A percentile compares a stretch with the other conserved stretches of the same genome.
Evolutionary conservation across 2,113 vertebrate species (phyloP).

Genomic region (Noctilio leporinus): DNA sequence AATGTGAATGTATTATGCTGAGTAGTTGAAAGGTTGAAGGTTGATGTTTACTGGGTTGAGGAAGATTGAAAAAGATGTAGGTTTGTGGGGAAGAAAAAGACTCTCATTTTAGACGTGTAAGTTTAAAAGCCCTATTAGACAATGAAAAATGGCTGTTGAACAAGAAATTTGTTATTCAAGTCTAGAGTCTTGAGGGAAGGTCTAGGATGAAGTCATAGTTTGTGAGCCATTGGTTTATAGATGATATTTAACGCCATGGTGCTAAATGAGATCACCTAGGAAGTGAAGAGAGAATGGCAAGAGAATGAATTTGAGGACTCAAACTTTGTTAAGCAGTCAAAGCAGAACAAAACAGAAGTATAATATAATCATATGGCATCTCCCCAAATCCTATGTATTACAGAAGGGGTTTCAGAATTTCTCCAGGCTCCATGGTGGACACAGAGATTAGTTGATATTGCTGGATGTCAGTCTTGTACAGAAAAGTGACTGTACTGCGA

Average conservation of each 20-base stretch:
- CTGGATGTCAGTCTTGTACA: too few relatives aligned
- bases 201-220: neutral
- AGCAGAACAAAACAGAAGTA: neutral
- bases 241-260: neutral
- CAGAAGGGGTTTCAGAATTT: neutral
- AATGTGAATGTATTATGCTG: neutral
- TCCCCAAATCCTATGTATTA: neutral
- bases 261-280: neutral
- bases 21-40: neutral
- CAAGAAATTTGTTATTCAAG: neutral
- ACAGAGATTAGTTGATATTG: neutral
- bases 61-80: neutral
- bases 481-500: neutral
- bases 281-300: neutral
- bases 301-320: neutral
- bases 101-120: too few relatives aligned
- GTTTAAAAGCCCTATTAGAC: neutral
- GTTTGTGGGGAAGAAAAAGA: neutral
- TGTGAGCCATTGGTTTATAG: neutral
- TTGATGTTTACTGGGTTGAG: neutral
- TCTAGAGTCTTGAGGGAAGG: neutral
- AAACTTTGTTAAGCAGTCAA: neutral
- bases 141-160: neutral
- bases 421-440: neutral
- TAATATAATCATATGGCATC: neutral